Conservation (phyloP, 2,113 vertebrate species). For the Chaetura pelagica region DNA sequence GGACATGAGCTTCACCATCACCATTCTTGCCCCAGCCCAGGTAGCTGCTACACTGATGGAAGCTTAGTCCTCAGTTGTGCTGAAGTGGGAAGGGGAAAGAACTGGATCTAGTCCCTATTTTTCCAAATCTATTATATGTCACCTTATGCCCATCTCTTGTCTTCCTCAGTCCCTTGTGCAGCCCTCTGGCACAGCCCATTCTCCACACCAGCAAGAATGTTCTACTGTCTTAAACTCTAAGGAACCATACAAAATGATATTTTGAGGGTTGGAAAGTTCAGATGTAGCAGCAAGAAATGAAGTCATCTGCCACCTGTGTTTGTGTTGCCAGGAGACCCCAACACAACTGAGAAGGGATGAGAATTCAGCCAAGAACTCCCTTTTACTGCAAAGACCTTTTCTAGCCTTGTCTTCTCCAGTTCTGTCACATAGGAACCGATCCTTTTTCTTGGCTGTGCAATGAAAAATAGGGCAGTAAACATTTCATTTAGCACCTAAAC, state of each 20-base stretch:
- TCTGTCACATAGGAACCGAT: not conserved
- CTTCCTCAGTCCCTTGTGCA: not conserved
- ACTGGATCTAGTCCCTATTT: rapidly evolving
- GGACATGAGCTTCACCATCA: not conserved
- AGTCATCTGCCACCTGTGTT: not conserved
- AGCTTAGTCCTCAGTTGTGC: not conserved
- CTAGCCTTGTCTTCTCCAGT: not conserved
- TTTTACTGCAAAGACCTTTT: not conserved
- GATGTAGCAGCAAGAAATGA: not conserved
- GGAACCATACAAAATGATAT: not conserved
- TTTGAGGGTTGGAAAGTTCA: not conserved
- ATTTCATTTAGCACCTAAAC: not conserved
- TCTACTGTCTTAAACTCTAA: not conserved
- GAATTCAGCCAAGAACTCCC: not conserved
- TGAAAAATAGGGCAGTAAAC: not conserved
- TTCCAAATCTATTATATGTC: not conserved
- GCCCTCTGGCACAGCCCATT: not conserved
- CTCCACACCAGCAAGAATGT: not conserved
- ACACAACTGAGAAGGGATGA: not conserved
- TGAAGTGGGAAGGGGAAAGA: not conserved
- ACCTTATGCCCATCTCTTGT: not conserved
- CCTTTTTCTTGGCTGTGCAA: not conserved
- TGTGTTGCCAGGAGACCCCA: not conserved
- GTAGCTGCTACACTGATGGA: not conserved
- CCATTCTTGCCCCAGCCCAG: not conserved